Percentiles rank a stretch among this genome's conserved stretches.
Conservation (phyloP, 2,113 vertebrate species). For the human region GRCh38 chr5:46501-47000, state of each 20-base stretch:
- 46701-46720: not conserved
- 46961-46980: not conserved
- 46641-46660: not conserved
- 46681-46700: not conserved
- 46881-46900: conserved; percentile 53
- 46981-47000: too few species aligned
- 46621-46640: not conserved
- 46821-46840: conserved; percentile 62
- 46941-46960: conserved; percentile 73
- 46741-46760: accelerated
- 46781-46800: too few species aligned
- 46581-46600: not conserved
- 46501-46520: not conserved
- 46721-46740: not conserved
- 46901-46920: conserved; percentile 22
- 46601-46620: not conserved
- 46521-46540: not conserved
- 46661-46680: accelerated
- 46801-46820: not conserved
- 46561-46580: not conserved
- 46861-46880: conserved; percentile 2
- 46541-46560: accelerated
- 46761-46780: not conserved
- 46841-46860: conserved; percentile 52
- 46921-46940: conserved; percentile 35